Conservation (phyloP, 1,140 invertebrate genomes). For the Andricus grossulariae region DNA sequence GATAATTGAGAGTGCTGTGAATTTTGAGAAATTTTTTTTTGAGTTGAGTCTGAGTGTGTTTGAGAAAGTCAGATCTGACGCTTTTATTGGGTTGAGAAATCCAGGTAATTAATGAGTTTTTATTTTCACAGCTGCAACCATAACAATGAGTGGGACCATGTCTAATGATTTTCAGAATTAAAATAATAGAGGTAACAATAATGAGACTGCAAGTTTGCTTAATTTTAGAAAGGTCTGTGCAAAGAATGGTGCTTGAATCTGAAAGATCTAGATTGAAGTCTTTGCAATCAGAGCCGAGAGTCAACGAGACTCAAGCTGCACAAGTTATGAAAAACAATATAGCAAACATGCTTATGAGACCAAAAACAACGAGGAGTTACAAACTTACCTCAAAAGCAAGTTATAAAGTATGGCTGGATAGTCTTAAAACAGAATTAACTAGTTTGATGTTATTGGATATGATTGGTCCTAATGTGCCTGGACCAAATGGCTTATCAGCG, state of each 20-base stretch:
- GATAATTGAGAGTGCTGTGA: slow-evolving; percentile 47
- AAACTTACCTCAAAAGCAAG: slow-evolving; percentile 41
- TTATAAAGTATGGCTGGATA: too few relatives aligned
- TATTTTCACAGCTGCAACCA: slow-evolving; percentile 43
- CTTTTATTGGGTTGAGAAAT: slow-evolving; percentile 36
- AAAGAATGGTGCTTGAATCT: slow-evolving; percentile 41
- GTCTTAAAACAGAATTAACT: too few relatives aligned
- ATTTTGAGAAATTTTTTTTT: neutral
- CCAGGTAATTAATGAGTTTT: slow-evolving; percentile 51
- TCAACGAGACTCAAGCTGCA: neutral
- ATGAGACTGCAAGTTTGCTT: neutral
- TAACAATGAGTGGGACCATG: slow-evolving; percentile 20
- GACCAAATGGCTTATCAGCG: too few relatives aligned
- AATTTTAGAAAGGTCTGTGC: slow-evolving; percentile 2
- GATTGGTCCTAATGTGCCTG: too few relatives aligned
- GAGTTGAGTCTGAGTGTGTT: slow-evolving; percentile 33
- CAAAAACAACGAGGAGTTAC: slow-evolving; percentile 38
- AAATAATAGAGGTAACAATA: too few relatives aligned
- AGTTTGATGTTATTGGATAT: too few relatives aligned
- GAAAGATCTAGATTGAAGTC: slow-evolving; percentile 41
- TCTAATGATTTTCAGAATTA: slow-evolving; percentile 20
- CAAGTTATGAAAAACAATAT: too few relatives aligned
- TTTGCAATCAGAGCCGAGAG: slow-evolving; percentile 33
- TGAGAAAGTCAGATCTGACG: slow-evolving; percentile 50
- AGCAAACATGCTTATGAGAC: slow-evolving; percentile 23